A percentile compares a stretch with the other conserved stretches of the same genome.
phyloP scores from a whole-genome alignment of 2,888 invertebrate genomes.

The Neoitamus cyanurus region DNA sequence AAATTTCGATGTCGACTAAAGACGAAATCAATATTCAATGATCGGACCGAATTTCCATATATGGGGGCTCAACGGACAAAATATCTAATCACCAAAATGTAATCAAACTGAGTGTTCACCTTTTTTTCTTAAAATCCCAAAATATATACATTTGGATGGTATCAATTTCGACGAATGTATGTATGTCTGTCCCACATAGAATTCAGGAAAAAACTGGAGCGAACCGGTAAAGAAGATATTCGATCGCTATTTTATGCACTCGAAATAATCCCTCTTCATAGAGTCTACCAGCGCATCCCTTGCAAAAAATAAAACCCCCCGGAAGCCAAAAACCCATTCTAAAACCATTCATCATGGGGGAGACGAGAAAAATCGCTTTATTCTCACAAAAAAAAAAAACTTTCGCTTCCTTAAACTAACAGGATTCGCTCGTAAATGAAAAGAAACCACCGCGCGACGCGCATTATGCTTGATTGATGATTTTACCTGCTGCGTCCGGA shows the following conservation, averaged over 20 bases:
- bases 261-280: neutral
- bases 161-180: too few species aligned
- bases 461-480: neutral
- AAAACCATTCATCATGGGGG: neutral
- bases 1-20: too few species aligned
- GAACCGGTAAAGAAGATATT: neutral
- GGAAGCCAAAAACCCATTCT: neutral
- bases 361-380: neutral
- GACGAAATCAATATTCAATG: too few species aligned
- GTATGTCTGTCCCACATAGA: neutral
- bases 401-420: neutral
- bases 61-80: too few species aligned
- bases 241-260: neutral
- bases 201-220: neutral
- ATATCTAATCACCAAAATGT: too few species aligned
- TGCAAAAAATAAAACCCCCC: neutral
- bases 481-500: neutral
- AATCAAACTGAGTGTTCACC: too few species aligned
- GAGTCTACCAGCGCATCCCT: neutral
- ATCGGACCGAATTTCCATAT: too few species aligned
- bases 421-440: neutral
- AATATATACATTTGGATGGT: too few species aligned
- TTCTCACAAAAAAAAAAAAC: neutral
- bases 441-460: neutral
- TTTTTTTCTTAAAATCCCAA: too few species aligned